Evolutionary conservation across 2,888 invertebrate species (phyloP), one percentile per base, ranked within the genome.

Genomic region (Beris morrisii): DNA sequence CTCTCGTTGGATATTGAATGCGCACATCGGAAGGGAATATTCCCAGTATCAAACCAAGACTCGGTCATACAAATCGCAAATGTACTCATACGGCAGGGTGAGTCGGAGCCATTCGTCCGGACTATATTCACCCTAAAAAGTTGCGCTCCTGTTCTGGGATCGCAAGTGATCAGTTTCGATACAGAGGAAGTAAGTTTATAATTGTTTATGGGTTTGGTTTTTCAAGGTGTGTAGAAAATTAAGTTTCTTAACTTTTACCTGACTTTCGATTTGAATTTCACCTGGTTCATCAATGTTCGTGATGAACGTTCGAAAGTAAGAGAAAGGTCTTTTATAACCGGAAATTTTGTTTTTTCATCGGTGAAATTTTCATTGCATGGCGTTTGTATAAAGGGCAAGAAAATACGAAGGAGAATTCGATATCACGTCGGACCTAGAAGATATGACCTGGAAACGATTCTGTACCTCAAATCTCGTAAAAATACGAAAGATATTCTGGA

Each of bases 1-100:
- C 85, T 97, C 32, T 98, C 97, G 79, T 97, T 97, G 83, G 99
- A 99, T 82, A 99, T 99, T 79, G 99, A 99, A 83, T 99, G 99
- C 84, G 97, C 98, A 70, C 97, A 97, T 4, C 86, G 99, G 72
- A 95, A 95, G 86, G 98, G 97, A 83, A 87, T 98, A 56, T 99
- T 99, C 79, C 99, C 99, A 2, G 98, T 99, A 78, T 89, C 98
- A 4, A 90, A 94, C 74, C 88, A 94, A 75, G 99, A 99, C 83
- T 95, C 97, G 13, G 94, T 99, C 1, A 99, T 99, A 78, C 99
- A 99, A 84, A 99, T 99, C 73, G 98, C 98, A 43, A 97, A 96
- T 76, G 97, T 99, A 91, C 94, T 98, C 2, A 90, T 94, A 58
- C 83, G 88, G 59, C 97, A 99, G 80, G 98, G 98, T 32, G 89